Evolutionary conservation across 2,888 invertebrate species (phyloP).

Genomic region (Drosophila setosimentum): DNA sequence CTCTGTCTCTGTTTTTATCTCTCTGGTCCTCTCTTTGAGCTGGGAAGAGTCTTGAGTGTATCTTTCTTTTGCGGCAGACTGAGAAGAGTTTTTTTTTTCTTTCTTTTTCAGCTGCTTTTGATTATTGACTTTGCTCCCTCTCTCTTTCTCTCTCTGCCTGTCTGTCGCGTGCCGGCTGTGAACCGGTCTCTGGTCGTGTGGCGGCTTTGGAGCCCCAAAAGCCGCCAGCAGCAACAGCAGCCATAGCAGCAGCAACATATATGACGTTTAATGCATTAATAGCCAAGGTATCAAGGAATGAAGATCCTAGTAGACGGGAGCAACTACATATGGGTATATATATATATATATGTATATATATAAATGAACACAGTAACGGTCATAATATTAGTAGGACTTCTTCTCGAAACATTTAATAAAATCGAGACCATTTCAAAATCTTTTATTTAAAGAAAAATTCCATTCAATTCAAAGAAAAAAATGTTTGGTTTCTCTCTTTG

Average conservation of each 20-base stretch:
- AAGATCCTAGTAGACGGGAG: constrained; percentile 33
- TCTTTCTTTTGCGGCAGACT: constrained; percentile 24
- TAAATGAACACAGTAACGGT: background rate
- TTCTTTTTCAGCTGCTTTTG: constrained; percentile 46
- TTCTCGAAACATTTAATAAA: background rate
- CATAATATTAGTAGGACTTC: background rate
- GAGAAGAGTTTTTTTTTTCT: constrained; percentile 31
- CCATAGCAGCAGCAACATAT: constrained; percentile 1
- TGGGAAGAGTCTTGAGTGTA: constrained; percentile 27
- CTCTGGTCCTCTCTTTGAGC: constrained; percentile 13
- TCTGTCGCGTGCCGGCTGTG: constrained; percentile 82
- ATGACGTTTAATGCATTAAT: constrained; percentile 42
- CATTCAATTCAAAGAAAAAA: background rate
- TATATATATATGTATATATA: background rate
- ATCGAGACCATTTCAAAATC: background rate
- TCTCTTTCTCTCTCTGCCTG: constrained; percentile 1
- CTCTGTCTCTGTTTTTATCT: constrained; percentile 2
- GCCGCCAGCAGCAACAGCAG: constrained; percentile 8
- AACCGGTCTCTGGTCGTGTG: constrained; percentile 54
- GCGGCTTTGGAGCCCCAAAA: constrained; percentile 38
- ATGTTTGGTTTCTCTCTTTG: background rate
- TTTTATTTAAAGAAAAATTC: background rate
- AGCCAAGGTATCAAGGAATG: constrained; percentile 24
- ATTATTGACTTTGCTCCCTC: constrained; percentile 33
- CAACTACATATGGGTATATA: background rate